Conservation (phyloP, 2,888 invertebrate species). For the Dasysyrphus albostriatus region DNA sequence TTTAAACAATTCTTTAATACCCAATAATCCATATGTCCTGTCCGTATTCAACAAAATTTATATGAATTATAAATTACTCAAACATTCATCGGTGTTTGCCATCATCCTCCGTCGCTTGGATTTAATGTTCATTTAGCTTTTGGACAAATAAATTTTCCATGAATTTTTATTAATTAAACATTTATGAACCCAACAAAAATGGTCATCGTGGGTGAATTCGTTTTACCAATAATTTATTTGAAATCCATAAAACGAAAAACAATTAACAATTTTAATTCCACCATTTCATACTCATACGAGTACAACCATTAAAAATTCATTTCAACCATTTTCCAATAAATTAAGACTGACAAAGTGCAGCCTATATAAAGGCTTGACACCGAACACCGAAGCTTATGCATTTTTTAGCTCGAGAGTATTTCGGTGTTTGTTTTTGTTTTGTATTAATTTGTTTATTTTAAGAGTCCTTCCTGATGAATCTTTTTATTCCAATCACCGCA, state of each 20-base stretch:
- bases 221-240: slow-evolving; percentile 56
- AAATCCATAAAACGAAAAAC: slow-evolving; percentile 65
- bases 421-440: not conserved
- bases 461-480: not conserved
- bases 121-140: slow-evolving; percentile 25
- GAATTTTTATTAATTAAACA: slow-evolving; percentile 57
- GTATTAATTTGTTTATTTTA: not conserved
- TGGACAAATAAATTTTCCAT: not conserved
- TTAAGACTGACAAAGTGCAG: slow-evolving; percentile 20
- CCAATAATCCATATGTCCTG: not conserved
- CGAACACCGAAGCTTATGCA: not conserved
- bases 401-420: not conserved
- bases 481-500: slow-evolving; percentile 41
- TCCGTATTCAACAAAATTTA: not conserved
- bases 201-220: slow-evolving; percentile 35
- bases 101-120: not conserved
- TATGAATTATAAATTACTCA: slow-evolving; percentile 21
- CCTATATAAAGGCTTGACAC: slow-evolving; percentile 1
- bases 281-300: not conserved
- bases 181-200: slow-evolving; percentile 48
- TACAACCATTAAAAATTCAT: slow-evolving; percentile 58
- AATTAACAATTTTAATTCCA: slow-evolving; percentile 58
- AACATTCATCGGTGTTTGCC: too few relatives aligned
- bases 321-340: slow-evolving; percentile 35
- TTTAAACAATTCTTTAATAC: not conserved